These are phyloP conservation scores for Tragelaphus buxtoni DNA, from an alignment of 2,113 vertebrate genomes.

Conservation along the genomic window DNA sequence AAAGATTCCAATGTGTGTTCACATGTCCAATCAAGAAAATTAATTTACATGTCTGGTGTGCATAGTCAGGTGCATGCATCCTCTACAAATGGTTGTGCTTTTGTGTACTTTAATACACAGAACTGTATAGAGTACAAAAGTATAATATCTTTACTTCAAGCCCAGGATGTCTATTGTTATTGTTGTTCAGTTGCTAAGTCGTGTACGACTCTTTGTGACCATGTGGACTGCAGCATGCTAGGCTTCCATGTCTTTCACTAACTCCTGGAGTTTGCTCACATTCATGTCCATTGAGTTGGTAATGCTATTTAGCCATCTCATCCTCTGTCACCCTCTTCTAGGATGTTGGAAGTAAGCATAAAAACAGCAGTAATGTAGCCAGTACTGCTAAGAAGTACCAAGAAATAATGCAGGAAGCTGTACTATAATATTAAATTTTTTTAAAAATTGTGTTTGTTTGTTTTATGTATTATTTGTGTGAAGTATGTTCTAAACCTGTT, in stretches of 20 bases:
- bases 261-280: not conserved
- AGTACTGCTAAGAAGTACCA: not conserved
- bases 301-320: not conserved
- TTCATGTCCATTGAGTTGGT: not conserved
- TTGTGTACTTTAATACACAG: not conserved
- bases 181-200: not conserved
- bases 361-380: not conserved
- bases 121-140: not conserved
- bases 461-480: not conserved
- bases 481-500: not conserved
- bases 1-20: not conserved
- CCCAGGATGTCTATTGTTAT: not conserved
- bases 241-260: not conserved
- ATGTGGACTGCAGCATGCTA: not conserved
- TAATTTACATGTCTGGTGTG: not conserved
- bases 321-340: not conserved
- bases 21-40: not conserved
- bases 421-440: not conserved
- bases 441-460: accelerated
- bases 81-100: not conserved
- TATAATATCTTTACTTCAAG: not conserved
- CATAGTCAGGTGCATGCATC: not conserved
- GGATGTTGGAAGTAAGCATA: not conserved
- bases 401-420: not conserved
- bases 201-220: not conserved